Base-by-base conservation (phyloP, 1,140 invertebrate species). In the Orius insidiosus region DNA sequence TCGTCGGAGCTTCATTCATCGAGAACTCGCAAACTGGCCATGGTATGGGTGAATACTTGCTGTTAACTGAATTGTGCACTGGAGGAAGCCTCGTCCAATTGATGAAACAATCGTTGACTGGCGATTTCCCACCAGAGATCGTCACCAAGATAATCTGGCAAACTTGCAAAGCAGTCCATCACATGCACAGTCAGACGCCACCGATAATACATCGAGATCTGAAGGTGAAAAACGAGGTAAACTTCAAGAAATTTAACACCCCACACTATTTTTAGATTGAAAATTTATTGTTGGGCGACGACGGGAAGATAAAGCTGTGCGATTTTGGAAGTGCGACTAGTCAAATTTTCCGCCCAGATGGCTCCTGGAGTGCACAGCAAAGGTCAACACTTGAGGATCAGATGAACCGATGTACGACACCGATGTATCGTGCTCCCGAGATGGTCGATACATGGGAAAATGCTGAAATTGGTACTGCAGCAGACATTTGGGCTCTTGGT, bases 361-460 rank as follows among this genome's bases (percentile, higher is more conserved):
- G 79, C 15, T 76, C 79, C 32, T 98, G 95, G 95, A 83, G 79
- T 57, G 85, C 85, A 39, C 81, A 87, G 56, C 83, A 94, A 67
- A 72, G 94, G 55, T 82, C 81, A 50, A 72, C 84, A 58, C 68
- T 98, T 9, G 95, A 98, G 68, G 96, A 99, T 70, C 85, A 87
- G 69, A 84, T 87, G 65, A 69, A 64, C 59, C 69, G 68, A 50
- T 76, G 77, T 54, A 88, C 85, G 19, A 89, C 85, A 1, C 85
- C 85, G 0, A 87, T 87, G 83, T 88, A 87, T 58, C 66, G 84
- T 56, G 78, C 93, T 1, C 94, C 94, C 15, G 94, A 98, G 70
- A 94, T 97, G 75, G 67, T 98, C 43, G 95, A 99, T 61, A 87
- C 93, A 0, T 99, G 97, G 82, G 88, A 82, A 58, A 97, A 98